Conservation (phyloP, 2,888 invertebrate genomes). For the Troides oblongomaculatus region DNA sequence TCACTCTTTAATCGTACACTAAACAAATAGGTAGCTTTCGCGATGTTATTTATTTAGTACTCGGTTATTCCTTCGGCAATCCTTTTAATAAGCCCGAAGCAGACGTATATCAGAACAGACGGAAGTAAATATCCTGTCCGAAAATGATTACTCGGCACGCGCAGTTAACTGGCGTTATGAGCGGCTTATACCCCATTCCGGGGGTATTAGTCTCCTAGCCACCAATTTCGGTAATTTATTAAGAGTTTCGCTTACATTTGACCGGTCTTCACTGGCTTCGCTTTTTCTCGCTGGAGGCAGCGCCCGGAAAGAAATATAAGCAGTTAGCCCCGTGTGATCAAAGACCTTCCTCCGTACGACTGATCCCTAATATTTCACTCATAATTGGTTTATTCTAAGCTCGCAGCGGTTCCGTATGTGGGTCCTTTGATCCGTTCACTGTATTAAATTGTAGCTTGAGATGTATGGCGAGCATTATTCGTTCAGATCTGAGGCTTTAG, state of each 20-base stretch:
- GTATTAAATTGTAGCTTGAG: conserved; percentile 74
- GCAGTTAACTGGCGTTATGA: conserved; percentile 72
- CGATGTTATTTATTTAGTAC: conserved; percentile 36
- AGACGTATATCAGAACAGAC: conserved; percentile 66
- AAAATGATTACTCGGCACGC: conserved; percentile 76
- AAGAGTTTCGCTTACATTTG: conserved; percentile 68
- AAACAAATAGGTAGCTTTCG: conserved; percentile 38
- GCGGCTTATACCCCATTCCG: conserved; percentile 75
- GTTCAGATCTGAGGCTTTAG: conserved; percentile 65
- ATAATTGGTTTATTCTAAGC: conserved; percentile 81
- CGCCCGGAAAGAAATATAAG: conserved; percentile 63
- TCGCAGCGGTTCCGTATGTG: conserved; percentile 72
- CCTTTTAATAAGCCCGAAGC: conserved; percentile 61
- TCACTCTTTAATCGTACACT: background rate
- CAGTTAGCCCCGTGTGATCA: conserved; percentile 68
- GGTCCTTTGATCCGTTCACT: conserved; percentile 75
- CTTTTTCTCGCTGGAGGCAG: conserved; percentile 57
- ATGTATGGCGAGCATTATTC: conserved; percentile 73
- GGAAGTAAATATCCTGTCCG: conserved; percentile 74
- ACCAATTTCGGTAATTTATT: conserved; percentile 78
- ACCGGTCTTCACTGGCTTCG: conserved; percentile 65
- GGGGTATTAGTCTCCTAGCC: conserved; percentile 72
- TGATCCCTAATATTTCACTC: conserved; percentile 81
- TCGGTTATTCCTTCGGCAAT: conserved; percentile 38
- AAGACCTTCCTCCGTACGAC: conserved; percentile 65